phyloP scores from a whole-genome alignment of 2,888 invertebrate genomes.

The Drosophila cracens region DNA sequence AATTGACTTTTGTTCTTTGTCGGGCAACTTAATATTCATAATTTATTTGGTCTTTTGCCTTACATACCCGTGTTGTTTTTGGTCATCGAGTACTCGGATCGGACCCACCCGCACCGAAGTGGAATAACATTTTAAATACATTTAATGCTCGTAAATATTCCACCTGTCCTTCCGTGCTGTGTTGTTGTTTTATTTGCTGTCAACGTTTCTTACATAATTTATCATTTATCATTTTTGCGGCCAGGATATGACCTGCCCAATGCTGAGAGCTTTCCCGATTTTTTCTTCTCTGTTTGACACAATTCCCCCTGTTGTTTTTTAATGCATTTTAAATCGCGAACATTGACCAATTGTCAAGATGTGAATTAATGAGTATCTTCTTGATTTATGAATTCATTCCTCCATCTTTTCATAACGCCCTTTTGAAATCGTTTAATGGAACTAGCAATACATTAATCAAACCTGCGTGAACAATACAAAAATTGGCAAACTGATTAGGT shows the following conservation, averaged over 20 bases:
- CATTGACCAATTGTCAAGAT: slow-evolving; percentile 76
- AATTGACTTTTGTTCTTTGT: slow-evolving; percentile 73
- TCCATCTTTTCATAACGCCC: slow-evolving; percentile 3
- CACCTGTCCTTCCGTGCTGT: slow-evolving; percentile 38
- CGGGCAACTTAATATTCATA: slow-evolving; percentile 73
- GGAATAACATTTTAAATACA: slow-evolving; percentile 74
- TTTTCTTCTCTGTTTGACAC: slow-evolving; percentile 29
- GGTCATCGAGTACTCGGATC: slow-evolving; percentile 40
- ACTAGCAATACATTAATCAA: slow-evolving; percentile 44
- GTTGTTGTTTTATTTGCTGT: slow-evolving; percentile 54
- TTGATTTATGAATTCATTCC: slow-evolving; percentile 65
- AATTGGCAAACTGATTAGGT: background rate
- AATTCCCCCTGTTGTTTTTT: slow-evolving; percentile 42
- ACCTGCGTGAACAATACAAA: slow-evolving; percentile 3
- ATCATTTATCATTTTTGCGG: slow-evolving; percentile 73
- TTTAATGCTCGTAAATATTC: slow-evolving; percentile 70
- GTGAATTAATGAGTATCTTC: slow-evolving; percentile 68
- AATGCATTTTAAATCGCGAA: slow-evolving; percentile 73
- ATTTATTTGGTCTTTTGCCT: slow-evolving; percentile 67
- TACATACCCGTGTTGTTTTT: slow-evolving; percentile 40
- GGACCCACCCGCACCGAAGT: slow-evolving; percentile 13
- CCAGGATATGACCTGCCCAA: slow-evolving; percentile 43
- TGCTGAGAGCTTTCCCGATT: slow-evolving; percentile 17
- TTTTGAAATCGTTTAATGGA: slow-evolving; percentile 39
- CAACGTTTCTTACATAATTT: slow-evolving; percentile 74